Base-by-base conservation (phyloP, 2,888 invertebrate genomes). In the Diploptera punctata region DNA sequence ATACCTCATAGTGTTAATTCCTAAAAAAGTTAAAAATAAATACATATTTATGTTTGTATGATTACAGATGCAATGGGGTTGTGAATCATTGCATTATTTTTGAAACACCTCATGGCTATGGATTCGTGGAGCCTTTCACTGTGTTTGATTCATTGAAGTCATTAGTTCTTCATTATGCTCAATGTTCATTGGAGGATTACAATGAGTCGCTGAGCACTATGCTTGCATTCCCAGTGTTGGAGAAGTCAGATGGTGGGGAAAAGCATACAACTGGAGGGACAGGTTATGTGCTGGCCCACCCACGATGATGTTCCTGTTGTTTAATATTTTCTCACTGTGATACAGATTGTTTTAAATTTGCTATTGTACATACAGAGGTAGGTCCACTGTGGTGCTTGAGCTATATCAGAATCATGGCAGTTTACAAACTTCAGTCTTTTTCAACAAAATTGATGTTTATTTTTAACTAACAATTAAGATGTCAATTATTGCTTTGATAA, bases 111-210 rank as follows among this genome's bases (percentile, higher is more conserved):
- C 24, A 29, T 13, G 65, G 65, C 21, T 65, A 21, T 65, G 65
- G 65, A 43, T 65, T 65, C 47, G 65, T 47, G 2, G 65, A 65
- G 47, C 16, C 65, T 10, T 65, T 44, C 18, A 26, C 26, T 7
- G 26, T 44, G 16, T 47, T 26, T 38, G 26, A 24, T 16, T 44
- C 65, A 65, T 26, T 65, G 19, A 65, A 65, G 47, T 65, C 65
- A 9, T 47, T 65, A 26, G 65, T 65, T 18, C n/a, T 65, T 44
- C 65, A 65, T 47, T 47, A 44, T 29, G 65, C 65, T 47, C 65
- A 65, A 24, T 24, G 47, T 47, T 65, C 65, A 26, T 9, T 65
- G 65, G 65, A 65, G 43, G 65, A 65, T 26, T 47, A 65, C 44
- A 65, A 65, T 44, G 65, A 44, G 7, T 47, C 21, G 9, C 65